These are phyloP conservation scores for Daubentonia madagascariensis DNA, from an alignment of 2,113 vertebrate species.

Conservation along the genomic window DNA sequence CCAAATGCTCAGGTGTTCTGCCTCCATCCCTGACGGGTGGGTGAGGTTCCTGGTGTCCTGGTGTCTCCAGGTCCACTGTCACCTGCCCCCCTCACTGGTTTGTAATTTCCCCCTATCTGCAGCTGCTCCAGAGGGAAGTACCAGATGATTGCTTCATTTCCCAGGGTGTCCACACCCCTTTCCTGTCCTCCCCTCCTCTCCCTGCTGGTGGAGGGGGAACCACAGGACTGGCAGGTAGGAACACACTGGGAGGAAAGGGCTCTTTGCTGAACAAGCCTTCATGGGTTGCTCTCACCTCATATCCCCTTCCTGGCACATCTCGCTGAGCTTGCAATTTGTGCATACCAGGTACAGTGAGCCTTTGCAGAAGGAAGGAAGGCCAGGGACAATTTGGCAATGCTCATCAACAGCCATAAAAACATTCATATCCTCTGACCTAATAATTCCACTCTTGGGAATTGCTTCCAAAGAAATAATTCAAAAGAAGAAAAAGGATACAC, in stretches of 20 bases:
- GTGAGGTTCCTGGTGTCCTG: not conserved
- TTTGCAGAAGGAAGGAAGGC: not conserved
- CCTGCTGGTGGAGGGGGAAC: not conserved
- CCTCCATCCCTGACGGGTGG: not conserved
- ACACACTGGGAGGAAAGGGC: not conserved
- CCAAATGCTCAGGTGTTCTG: too few relatives aligned
- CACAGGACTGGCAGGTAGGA: not conserved
- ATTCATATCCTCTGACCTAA: slow-evolving; percentile 10
- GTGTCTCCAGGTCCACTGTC: not conserved
- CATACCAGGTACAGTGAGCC: not conserved
- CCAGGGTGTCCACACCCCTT: slow-evolving; percentile 30
- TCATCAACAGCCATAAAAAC: not conserved
- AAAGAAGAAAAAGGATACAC: not conserved
- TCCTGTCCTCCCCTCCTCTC: not conserved
- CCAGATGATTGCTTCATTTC: slow-evolving; percentile 52
- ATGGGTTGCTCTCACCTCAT: not conserved
- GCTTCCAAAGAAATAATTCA: slow-evolving; percentile 48
- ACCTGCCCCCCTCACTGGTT: not conserved
- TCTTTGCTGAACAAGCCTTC: not conserved
- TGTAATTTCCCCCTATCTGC: not conserved
- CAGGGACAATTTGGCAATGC: not conserved
- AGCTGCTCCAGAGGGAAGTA: slow-evolving; percentile 12
- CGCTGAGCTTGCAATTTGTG: not conserved
- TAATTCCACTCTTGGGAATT: slow-evolving; percentile 44
- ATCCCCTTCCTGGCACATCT: not conserved